Evolutionary conservation across 2,888 invertebrate genomes (phyloP), one percentile per base, ranked within the genome.

Genomic region (Hyposoter didymator): DNA sequence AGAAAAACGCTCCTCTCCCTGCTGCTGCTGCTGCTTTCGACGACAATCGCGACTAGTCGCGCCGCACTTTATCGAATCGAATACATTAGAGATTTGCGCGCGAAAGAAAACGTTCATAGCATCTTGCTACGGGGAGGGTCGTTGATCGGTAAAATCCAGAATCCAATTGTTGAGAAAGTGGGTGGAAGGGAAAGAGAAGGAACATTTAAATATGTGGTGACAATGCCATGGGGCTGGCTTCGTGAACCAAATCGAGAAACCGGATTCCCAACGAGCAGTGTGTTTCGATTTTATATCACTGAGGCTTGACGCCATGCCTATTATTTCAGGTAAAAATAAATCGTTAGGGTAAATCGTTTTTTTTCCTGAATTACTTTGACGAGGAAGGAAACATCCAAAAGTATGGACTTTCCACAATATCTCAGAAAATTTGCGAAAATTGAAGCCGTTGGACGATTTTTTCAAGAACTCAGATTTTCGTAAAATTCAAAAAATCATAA

Each of bases 31-130:
- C n/a, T n/a, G n/a, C n/a, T n/a, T 19, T 39, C 35, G 66, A 39
- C 35, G 39, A 35, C 28, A 59, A 59, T 55, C 22, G 12, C 22
- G 22, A 5, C 28, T 28, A 59, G 59, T 52, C 28, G 49, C 59
- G 76, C 35, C 82, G 39, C 39, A 70, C 70, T 81, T 81, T 81
- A 67, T 67, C 66, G 74, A 74, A 81, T 81, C 73, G 67, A 81
- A 74, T 70, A 74, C 28, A 74, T 80, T 47, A 28, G 52, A 74
- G 62, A 47, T 74, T 81, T 52, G n/a, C n/a, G 49, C 28, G 32
- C 59, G n/a, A n/a, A 10, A 47, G 59, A 81, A 74, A 74, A 52
- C 74, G 19, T 74, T 73, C 47, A 10, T 49, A n/a, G 52, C 19
- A n/a, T n/a, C 14, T 28, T 43, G 22, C 22, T 52, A 59, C 55